Evolutionary conservation across 1,140 invertebrate species (phyloP), one percentile per base, ranked within the genome.

Genomic region (Palaemon carinicauda): DNA sequence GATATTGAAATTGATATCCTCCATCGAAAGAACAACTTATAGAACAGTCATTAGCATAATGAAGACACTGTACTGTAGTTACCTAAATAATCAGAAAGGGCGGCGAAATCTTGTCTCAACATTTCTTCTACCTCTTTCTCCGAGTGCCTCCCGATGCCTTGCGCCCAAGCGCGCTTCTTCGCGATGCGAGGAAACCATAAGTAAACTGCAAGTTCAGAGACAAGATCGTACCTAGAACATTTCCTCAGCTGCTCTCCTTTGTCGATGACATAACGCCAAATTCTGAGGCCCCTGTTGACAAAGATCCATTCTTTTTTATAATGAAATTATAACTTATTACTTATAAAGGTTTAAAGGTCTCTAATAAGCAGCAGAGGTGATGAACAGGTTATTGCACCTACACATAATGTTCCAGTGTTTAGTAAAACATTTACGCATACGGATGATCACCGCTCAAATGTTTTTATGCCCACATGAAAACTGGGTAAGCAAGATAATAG

Each of bases 41-140:
- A 41, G 41, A 41, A 41, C 41, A 41, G 12, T 41, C 41, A 41
- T 7, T 41, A 7, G 12, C 5, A 41, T 7, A 41, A 1, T 12
- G 41, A 41, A 41, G 41, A 41, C 41, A 41, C 0, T 41, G 41
- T 4, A 41, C 0, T 41, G 41, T 4, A 41, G 12, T 82, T 51
- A 82, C 80, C 80, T 19, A 82, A 41, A 65, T 82, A 71, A n/a
- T 24, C n/a, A 52, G 80, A 73, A n/a, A 82, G 31, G 19, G 80
- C 80, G 27, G 65, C 65, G n/a, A 82, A 17, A 21, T 73, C 80
- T 21, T 71, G 52, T 50, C 29, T 69, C 4, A 56, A 24, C 52
- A 84, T 65, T 21, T 80, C 27, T 19, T 74, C 51, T 73, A 88
- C 56, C 29, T 83, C 53, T 14, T 24, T 33, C 17, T 24, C 29